Base-by-base conservation (phyloP, 1,140 invertebrate species). In the Nymphalis io region DNA sequence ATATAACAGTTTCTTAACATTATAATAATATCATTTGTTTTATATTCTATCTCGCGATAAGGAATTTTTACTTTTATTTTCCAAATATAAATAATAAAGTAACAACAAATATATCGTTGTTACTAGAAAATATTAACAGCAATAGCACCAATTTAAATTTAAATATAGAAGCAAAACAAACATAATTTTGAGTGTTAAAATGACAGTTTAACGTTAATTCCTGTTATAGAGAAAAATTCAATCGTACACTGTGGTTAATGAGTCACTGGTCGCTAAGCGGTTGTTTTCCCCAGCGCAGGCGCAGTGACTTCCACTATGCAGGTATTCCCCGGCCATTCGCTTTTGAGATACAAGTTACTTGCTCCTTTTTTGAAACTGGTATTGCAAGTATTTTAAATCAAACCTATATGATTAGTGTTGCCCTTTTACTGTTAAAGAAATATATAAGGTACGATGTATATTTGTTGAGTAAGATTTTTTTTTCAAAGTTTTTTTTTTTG, bases 271-370 rank as follows among this genome's bases (percentile, higher is more conserved):
- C 12, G 18, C 6, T 39, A 13, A 62, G 39, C 68, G 53, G 16
- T 18, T 62, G 59, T 61, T 62, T 67, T 67, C 60, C 70, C 64
- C 59, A 38, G 42, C 59, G 48, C 66, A 39, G 16, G 59, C 38
- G 38, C 38, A 33, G 27, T 8, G 4, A 53, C 20, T 21, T 33
- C 39, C 20, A 51, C 16, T 38, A 44, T 18, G n/a, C 64, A 62
- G 72, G 72, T 70, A 74, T 58, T 70, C 68, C 72, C 72, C 72
- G 62, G 51, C 15, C 62, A 46, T 66, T 62, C 38, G 55, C 62
- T 73, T 73, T 66, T 42, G 48, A 55, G 21, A 27, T 55, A 8
- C 20, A 15, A 11, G 21, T 66, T 58, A 21, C 27, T 44, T 46
- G 27, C 27, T 33, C 27, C 27, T 33, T 57, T 72, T 67, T 61